Evolutionary conservation across 2,113 vertebrate genomes (phyloP), one percentile per base, ranked within the genome.

Genomic region (Stegastes partitus): DNA sequence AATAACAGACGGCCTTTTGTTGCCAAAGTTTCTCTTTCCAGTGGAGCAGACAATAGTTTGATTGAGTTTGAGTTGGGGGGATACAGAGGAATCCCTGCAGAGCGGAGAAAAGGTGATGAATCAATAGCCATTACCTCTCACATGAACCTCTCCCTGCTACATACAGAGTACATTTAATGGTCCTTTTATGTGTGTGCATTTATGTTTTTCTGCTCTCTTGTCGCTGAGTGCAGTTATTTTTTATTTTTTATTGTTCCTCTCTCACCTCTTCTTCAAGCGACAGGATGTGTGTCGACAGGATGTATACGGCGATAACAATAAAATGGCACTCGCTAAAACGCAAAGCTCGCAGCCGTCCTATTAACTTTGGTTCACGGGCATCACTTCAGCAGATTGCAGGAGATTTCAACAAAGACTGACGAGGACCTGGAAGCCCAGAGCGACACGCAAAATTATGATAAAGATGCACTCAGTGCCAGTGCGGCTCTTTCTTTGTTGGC

Each of bases 101-200:
- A 75, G 50, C 25, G 47, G 28, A 81, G 47, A 25, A 85, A 56
- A 66, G 51, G 26, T 47, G 63, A 54, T 26, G 28, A 66, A 80
- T 87, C 81, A 76, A 84, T 83, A 86, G 12, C 77, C 44, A 74
- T 79, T 81, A 67, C 34, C 19, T 69, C 64, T 63, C 54, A 63
- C 64, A 56, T 12, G 11, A 22, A 23, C 42, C 39, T 65, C 54
- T 34, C 25, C 49, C 7, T 1, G 2, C 44, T 51, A 58, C 51
- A 63, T 22, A 0, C 15, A 15, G 22, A 79, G 3, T 39, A 31
- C 26, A 44, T 55, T 77, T 80, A 59, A 73, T 57, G 63, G 21
- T 53, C 39, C 14, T 66, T 56, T 68, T 23, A 21, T 53, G 9
- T 19, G 34, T 58, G 34, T 15, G 22, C 31, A 26, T 55, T 23